phyloP scores from a whole-genome alignment of 2,113 vertebrate species.

The Cynocephalus volans region DNA sequence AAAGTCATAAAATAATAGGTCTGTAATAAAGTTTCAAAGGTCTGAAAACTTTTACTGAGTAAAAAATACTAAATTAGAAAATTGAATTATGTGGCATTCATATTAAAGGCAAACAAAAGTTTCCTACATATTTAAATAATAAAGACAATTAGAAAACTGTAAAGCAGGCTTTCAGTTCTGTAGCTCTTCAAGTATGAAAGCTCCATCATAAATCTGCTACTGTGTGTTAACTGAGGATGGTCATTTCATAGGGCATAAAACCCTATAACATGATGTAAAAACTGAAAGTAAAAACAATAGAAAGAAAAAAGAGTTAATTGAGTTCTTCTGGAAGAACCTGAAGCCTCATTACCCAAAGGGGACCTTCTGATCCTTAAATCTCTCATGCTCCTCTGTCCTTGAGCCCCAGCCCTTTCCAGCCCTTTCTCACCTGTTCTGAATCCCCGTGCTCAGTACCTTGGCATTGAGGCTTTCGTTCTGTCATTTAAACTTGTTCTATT shows the following conservation, averaged over 20 bases:
- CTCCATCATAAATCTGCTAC: background rate
- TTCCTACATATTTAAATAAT: conserved; percentile 71
- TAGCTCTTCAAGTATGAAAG: background rate
- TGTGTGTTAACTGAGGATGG: background rate
- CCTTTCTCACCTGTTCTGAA: background rate
- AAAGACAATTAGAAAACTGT: conserved; percentile 61
- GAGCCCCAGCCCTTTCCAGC: background rate
- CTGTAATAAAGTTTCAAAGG: conserved; percentile 62
- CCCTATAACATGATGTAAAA: background rate
- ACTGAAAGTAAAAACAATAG: background rate
- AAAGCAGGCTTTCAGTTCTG: conserved; percentile 11
- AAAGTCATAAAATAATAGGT: conserved; percentile 63
- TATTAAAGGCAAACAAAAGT: conserved; percentile 61
- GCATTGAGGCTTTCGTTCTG: background rate
- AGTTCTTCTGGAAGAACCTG: background rate
- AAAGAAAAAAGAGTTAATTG: conserved; percentile 13
- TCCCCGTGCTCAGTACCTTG: too few species aligned
- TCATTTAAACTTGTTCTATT: background rate
- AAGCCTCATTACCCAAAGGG: rapidly evolving
- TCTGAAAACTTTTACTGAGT: conserved; percentile 57
- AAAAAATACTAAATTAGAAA: conserved; percentile 60
- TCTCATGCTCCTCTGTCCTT: background rate
- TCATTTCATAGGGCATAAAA: background rate
- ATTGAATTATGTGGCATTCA: conserved; percentile 52
- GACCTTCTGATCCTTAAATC: too few species aligned